phyloP scores from a whole-genome alignment of 92 coral and sea anemone species.

The Pocillopora meandrina region DNA sequence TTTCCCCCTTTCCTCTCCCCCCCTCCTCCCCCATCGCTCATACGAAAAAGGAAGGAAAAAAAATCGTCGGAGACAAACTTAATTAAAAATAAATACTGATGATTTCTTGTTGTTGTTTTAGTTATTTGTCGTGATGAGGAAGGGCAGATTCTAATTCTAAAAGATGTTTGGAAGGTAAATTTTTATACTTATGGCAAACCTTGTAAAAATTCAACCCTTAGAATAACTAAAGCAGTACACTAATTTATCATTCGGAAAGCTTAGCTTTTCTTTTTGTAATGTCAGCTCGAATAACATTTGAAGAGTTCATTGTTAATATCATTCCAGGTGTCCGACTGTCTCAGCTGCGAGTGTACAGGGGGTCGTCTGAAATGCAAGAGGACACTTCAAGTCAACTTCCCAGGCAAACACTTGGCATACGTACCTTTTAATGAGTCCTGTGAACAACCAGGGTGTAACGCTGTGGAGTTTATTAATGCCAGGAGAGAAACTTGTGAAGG shows the following conservation, averaged over 20 bases:
- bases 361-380: slow-evolving; percentile 24
- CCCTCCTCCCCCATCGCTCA: too few relatives aligned
- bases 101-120: background rate
- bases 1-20: too few relatives aligned
- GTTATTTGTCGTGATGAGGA: slow-evolving; percentile 31
- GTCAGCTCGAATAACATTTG: background rate
- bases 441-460: slow-evolving; percentile 30
- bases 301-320: too few relatives aligned
- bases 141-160: slow-evolving; percentile 30
- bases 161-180: slow-evolving; percentile 35
- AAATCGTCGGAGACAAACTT: background rate
- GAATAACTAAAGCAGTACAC: background rate
- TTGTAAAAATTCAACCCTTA: background rate
- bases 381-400: slow-evolving; percentile 17
- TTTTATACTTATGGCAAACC: background rate
- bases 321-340: slow-evolving; percentile 24
- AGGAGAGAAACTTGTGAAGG: slow-evolving; percentile 31
- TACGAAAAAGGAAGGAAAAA: background rate
- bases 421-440: slow-evolving; percentile 20
- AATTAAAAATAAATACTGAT: background rate
- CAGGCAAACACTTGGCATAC: slow-evolving; percentile 7
- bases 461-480: slow-evolving; percentile 8
- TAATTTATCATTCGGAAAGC: background rate
- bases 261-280: too few relatives aligned
- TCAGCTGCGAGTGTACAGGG: slow-evolving; percentile 11